Percentiles rank a stretch among this genome's conserved stretches.
Evolutionary conservation across 1,140 invertebrate species (phyloP).

Genomic region (Aphelinus certus): DNA sequence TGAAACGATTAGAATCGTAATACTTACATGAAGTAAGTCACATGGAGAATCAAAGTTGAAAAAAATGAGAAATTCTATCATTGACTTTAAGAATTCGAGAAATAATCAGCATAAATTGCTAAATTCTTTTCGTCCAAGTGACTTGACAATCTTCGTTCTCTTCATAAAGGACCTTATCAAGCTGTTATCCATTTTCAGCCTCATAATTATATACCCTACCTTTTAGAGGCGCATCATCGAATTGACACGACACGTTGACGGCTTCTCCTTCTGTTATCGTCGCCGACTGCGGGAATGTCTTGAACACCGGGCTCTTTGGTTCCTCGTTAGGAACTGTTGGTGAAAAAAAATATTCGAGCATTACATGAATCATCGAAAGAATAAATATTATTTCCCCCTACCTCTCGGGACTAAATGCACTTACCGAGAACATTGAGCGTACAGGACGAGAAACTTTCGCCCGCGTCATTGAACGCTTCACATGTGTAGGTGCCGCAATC

Average conservation of each 20-base stretch:
- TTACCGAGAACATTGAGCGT: slow-evolving; percentile 81
- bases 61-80: no score
- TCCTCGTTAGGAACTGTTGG: slow-evolving; percentile 84
- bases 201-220: slow-evolving; percentile 59
- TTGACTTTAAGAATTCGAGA: no score
- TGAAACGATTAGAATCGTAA: no score
- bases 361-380: neutral
- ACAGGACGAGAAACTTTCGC: slow-evolving; percentile 92
- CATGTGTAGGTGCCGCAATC: slow-evolving; percentile 94
- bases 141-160: no score
- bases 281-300: slow-evolving; percentile 88
- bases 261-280: slow-evolving; percentile 85
- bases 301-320: slow-evolving; percentile 83
- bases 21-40: no score
- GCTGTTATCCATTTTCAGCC: no score
- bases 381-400: neutral
- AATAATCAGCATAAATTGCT: neutral
- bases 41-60: no score
- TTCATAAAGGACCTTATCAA: no score
- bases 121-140: neutral
- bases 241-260: slow-evolving; percentile 82
- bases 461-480: slow-evolving; percentile 94
- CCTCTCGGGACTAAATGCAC: neutral
- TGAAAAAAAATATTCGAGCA: slow-evolving; percentile 2
- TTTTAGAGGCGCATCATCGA: slow-evolving; percentile 75